Evolutionary conservation across 1,140 invertebrate species (phyloP), one percentile per base, ranked within the genome.

Genomic region (Lysiphlebus fabarum): DNA sequence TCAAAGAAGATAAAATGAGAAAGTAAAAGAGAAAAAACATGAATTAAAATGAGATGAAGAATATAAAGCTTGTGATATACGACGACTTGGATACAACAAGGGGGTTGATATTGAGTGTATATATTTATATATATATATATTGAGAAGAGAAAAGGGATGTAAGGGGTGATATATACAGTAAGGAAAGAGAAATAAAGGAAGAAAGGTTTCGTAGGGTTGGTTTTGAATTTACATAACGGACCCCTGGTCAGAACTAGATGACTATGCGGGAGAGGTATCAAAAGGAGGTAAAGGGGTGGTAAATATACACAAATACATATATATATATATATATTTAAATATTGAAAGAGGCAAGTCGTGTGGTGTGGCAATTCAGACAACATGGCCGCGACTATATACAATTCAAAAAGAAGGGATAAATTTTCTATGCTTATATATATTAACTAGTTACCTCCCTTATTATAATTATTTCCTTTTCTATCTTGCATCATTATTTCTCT

Each of bases 191-290:
- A 63, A 61, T 63, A 64, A 58, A 53, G 55, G 67, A 65, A 58
- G 53, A 63, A 62, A 61, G 65, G 64, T 64, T 63, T 59, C 64
- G 61, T 48, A 59, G 64, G 69, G 74, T 72, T 72, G 71, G 72
- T 72, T n/a, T 76, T 72, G 64, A 75, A 79, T 79, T 78, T 79
- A 79, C 76, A 78, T 77, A 78, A 74, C 74, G 70, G 70, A 77
- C 70, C 74, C 75, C 76, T 73, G 67, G 70, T 72, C 33, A 75
- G 74, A 72, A 76, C 72, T 78, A 79, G 76, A 78, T 77, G 77
- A 77, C 77, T 77, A 75, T 36, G 58, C 43, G 56, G 51, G 59
- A 36, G 53, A 59, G 66, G 72, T 75, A 77, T 78, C 77, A 77
- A 77, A 71, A 76, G 74, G 71, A 69, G 73, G 73, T 74, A 75